Base-by-base conservation (phyloP, 2,797 vertebrate genomes). In the Acanthurus tractus region DNA sequence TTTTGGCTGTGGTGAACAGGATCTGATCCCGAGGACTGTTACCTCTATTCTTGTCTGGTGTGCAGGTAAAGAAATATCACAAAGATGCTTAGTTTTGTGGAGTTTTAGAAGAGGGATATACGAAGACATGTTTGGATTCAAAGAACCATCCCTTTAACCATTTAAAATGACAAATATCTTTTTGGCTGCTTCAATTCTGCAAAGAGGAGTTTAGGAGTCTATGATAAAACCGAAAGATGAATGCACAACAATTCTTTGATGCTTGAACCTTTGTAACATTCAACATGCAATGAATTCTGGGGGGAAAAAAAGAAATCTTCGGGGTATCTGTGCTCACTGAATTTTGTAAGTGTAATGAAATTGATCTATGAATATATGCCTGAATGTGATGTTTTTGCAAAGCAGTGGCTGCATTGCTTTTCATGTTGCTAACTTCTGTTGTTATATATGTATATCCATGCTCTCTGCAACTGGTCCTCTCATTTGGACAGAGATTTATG, bases 21-120 rank as follows among this genome's bases (percentile, higher is more conserved):
- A 95, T 94, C 90, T 95, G 95, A 96, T 95, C 95, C 94, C 95
- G 89, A 93, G 95, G 95, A 95, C 85, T 96, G 94, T 96, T 95
- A 94, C 92, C 89, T 93, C 83, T 93, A 68, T 92, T 93, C 88
- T 95, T 94, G 93, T 93, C 92, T 93, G 79, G 92, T 93, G 92
- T 86, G 73, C 90, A 96, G 95, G 95, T 96, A 96, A 95, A 86
- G 79, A 83, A 86, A 76, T 63, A 42, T 82, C 50, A 62, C 18
- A 62, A 52, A 50, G 25, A 72, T 72, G 8, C 62, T 59, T 81
- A 17, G 6, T 50, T 81, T 72, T 64, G 42, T 68, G 63, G 68
- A 44, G 34, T 81, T 75, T 12, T 58, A 54, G 29, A 70, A 48
- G 55, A 44, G 55, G 9, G 17, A 57, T 38, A 58, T 12, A 22